These are phyloP conservation scores for Leptinotarsa lineolata DNA, from an alignment of 1,140 invertebrate genomes.

Conservation along the genomic window DNA sequence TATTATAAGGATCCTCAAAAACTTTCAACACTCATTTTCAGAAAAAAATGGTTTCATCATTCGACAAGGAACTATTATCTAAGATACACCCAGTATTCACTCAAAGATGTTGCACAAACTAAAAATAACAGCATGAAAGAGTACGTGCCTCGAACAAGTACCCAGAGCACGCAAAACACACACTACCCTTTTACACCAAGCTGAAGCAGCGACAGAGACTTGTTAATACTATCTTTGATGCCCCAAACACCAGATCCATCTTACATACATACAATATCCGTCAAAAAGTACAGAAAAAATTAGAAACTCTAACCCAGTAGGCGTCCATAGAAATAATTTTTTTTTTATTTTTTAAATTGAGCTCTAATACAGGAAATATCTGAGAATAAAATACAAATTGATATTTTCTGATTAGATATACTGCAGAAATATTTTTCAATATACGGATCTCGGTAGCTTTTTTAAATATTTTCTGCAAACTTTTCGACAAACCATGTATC, in stretches of 20 bases:
- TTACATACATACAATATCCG: neutral
- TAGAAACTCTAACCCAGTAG: neutral
- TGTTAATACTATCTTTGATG: neutral
- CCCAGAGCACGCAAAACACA: neutral
- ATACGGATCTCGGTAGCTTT: too few species aligned
- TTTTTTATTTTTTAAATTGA: too few species aligned
- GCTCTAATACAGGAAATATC: too few species aligned
- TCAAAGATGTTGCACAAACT: neutral
- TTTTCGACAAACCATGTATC: constrained; percentile 8
- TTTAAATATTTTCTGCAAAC: neutral
- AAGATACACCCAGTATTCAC: too few species aligned
- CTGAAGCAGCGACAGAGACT: constrained; percentile 1
- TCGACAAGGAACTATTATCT: too few species aligned
- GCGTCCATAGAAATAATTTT: neutral
- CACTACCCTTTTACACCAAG: constrained; percentile 3
- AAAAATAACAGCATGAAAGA: constrained; percentile 11
- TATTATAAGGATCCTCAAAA: too few species aligned
- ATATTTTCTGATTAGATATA: too few species aligned
- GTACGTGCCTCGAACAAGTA: neutral
- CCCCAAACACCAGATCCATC: constrained; percentile 4
- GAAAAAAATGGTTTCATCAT: too few species aligned
- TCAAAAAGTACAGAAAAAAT: neutral
- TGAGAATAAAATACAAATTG: too few species aligned
- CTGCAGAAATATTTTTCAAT: too few species aligned
- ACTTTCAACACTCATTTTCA: too few species aligned